A percentile compares a stretch with the other conserved stretches of the same genome.
These are phyloP conservation scores for Bothrops alternatus DNA, from an alignment of 2,797 vertebrate genomes.

Conservation along the genomic window DNA sequence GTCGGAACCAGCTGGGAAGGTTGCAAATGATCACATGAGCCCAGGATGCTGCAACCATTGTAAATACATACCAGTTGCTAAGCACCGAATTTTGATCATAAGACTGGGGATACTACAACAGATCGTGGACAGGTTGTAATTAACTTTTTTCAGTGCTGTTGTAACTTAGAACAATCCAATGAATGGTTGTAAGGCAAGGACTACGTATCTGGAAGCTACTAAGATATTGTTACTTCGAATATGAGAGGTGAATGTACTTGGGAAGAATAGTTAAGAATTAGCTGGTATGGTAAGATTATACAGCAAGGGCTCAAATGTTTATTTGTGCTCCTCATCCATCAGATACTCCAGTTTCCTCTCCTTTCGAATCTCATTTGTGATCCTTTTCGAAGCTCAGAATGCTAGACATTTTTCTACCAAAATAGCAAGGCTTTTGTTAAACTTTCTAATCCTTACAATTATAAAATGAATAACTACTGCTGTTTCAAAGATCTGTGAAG, in stretches of 20 bases:
- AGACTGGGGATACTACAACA: background rate
- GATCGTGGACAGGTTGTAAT: background rate
- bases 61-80: background rate
- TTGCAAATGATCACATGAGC: background rate
- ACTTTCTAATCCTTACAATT: background rate
- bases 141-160: background rate
- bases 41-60: background rate
- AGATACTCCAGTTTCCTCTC: conserved; percentile 17
- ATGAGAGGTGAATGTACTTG: background rate
- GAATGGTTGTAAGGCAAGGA: background rate
- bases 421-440: background rate
- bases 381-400: conserved; percentile 4
- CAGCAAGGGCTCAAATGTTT: background rate
- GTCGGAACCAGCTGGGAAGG: too few relatives aligned
- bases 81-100: background rate
- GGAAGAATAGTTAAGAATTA: conserved; percentile 8
- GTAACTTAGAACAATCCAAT: background rate
- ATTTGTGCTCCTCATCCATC: background rate
- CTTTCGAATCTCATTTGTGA: conserved; percentile 4
- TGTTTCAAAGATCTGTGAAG: conserved; percentile 21
- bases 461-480: conserved; percentile 14
- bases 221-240: background rate
- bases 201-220: background rate
- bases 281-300: background rate
- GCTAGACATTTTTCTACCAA: background rate